Evolutionary conservation across 2,888 invertebrate species (phyloP).

Genomic region (Dryococelus australis): DNA sequence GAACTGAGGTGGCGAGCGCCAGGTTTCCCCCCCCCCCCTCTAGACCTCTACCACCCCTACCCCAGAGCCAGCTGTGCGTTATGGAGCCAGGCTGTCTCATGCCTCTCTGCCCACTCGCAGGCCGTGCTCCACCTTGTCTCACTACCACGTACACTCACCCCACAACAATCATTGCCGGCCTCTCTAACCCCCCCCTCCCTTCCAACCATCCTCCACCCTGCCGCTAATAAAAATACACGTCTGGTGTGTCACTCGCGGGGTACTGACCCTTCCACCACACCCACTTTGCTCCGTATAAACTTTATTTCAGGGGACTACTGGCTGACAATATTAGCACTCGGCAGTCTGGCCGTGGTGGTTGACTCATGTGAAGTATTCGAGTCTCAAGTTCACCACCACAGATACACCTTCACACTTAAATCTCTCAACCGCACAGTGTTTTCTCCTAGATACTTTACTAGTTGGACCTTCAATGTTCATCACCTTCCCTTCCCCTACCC

Average conservation of each 20-base stretch:
- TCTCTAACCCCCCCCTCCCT: conserved; percentile 19
- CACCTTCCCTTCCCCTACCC: background rate
- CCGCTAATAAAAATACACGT: conserved; percentile 1
- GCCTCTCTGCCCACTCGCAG: background rate
- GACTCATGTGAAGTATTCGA: background rate
- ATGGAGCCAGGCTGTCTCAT: conserved; percentile 43
- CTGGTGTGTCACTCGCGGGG: background rate
- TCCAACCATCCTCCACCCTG: background rate
- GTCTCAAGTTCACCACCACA: background rate
- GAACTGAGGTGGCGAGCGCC: conserved; percentile 33
- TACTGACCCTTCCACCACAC: background rate
- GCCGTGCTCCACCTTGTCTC: background rate
- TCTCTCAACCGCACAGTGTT: too few species aligned
- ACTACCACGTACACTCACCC: conserved; percentile 21
- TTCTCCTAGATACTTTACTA: too few species aligned
- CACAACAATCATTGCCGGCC: background rate
- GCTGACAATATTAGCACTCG: background rate
- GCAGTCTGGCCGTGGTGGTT: background rate
- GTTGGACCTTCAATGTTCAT: background rate
- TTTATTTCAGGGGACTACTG: background rate
- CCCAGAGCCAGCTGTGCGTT: background rate
- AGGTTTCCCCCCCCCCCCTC: background rate
- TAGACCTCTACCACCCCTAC: background rate
- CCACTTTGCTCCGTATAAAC: background rate
- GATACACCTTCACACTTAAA: background rate